A percentile compares a stretch with the other conserved stretches of the same genome.
phyloP scores from a whole-genome alignment of 2,797 vertebrate species.

The Phoxinus dragarum region DNA sequence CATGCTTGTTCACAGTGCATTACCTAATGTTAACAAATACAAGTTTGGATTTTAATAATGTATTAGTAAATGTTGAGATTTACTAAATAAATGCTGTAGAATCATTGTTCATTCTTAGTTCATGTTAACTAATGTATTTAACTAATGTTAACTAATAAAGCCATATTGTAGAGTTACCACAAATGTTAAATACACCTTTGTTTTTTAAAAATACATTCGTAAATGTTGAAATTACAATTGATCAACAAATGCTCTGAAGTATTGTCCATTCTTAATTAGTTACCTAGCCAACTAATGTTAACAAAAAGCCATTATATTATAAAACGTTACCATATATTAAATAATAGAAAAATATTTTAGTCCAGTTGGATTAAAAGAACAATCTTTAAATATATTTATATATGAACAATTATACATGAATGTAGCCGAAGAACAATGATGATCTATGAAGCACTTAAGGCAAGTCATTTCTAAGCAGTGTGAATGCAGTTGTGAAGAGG shows the following conservation, averaged over 20 bases:
- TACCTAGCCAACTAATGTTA: neutral
- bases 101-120: too few species aligned
- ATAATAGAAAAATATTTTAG: neutral
- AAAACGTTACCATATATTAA: neutral
- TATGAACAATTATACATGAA: constrained; percentile 23
- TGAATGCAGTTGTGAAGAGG: constrained; percentile 16
- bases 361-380: constrained; percentile 7
- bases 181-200: too few species aligned
- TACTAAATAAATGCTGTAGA: too few species aligned
- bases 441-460: constrained; percentile 6
- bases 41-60: too few species aligned
- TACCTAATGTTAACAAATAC: too few species aligned
- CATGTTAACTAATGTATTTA: too few species aligned
- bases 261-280: neutral
- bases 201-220: too few species aligned
- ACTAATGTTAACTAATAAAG: too few species aligned
- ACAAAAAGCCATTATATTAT: neutral
- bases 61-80: too few species aligned
- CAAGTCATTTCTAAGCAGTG: constrained; percentile 13
- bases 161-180: too few species aligned
- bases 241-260: neutral
- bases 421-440: neutral
- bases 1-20: too few species aligned
- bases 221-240: neutral
- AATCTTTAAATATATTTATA: neutral